Percentiles rank a stretch among this genome's conserved stretches.
These are phyloP conservation scores for Cephus runcator DNA, from an alignment of 2,888 invertebrate genomes.

Conservation along the genomic window DNA sequence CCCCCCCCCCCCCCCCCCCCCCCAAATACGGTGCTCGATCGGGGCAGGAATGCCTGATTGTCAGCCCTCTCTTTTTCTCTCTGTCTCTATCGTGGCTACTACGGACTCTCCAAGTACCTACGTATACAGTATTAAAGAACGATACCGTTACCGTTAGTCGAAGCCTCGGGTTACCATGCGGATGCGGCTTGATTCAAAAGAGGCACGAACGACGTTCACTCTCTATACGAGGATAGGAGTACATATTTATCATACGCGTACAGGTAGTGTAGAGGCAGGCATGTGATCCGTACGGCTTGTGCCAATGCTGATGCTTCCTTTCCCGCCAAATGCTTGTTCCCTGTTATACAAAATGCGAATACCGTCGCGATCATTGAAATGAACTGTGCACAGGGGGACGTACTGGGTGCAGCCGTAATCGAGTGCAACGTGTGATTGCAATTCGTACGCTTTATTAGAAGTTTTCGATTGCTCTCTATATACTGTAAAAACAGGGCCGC, in stretches of 20 bases:
- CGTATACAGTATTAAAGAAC: neutral
- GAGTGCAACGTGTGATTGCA: neutral
- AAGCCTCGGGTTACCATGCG: slow-evolving; percentile 4
- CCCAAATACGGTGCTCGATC: neutral
- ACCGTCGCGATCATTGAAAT: neutral
- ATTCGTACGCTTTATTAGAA: neutral
- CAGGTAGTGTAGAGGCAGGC: neutral
- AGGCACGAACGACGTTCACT: neutral
- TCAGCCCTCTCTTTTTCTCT: slow-evolving; percentile 6
- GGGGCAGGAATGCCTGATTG: neutral
- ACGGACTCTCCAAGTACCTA: slow-evolving; percentile 8
- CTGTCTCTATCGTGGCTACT: slow-evolving; percentile 9
- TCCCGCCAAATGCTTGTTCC: neutral
- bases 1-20: too few species aligned
- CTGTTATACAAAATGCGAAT: neutral
- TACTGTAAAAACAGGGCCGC: neutral
- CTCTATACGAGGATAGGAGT: neutral
- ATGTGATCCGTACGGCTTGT: neutral
- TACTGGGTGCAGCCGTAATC: neutral
- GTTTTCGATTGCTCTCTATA: neutral
- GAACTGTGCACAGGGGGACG: neutral
- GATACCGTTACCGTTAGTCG: slow-evolving; percentile 9
- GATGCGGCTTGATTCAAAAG: neutral
- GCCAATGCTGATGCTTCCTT: neutral
- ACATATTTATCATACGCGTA: neutral